Evolutionary conservation across 1,140 invertebrate genomes (phyloP).

Genomic region (honey bee (Apis mellifera)): DNA sequence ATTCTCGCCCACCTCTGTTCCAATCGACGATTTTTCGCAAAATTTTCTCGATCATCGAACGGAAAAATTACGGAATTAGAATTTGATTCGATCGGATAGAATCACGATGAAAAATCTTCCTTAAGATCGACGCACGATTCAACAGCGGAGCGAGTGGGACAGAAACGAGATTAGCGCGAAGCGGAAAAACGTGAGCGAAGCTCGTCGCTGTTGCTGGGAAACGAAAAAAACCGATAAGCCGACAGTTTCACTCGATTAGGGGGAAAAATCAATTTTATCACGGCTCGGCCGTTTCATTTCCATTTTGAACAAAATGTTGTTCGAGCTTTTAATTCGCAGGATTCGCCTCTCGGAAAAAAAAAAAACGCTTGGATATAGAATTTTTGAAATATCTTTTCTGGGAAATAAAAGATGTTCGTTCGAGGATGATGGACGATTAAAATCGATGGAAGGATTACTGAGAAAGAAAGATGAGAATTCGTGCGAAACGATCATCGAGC

Average conservation of each 20-base stretch:
- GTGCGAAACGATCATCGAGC: background rate
- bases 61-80: background rate
- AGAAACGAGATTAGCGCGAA: conserved; percentile 15
- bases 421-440: background rate
- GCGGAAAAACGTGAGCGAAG: conserved; percentile 10
- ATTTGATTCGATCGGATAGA: no score
- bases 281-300: background rate
- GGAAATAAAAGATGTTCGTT: background rate
- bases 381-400: background rate
- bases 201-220: background rate
- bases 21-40: no score
- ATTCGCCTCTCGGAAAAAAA: background rate
- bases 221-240: conserved; percentile 24
- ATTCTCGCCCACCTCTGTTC: no score
- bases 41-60: no score
- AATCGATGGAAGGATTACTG: background rate
- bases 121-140: conserved; percentile 8
- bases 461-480: background rate
- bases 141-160: background rate
- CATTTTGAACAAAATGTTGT: background rate
- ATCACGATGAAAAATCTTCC: background rate
- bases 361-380: background rate
- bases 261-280: conserved; percentile 1
- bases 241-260: conserved; percentile 24
- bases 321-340: no score